Percentiles rank a stretch among this genome's conserved stretches.
phyloP scores from a whole-genome alignment of 2,113 vertebrate species.

The Zootoca vivipara region DNA sequence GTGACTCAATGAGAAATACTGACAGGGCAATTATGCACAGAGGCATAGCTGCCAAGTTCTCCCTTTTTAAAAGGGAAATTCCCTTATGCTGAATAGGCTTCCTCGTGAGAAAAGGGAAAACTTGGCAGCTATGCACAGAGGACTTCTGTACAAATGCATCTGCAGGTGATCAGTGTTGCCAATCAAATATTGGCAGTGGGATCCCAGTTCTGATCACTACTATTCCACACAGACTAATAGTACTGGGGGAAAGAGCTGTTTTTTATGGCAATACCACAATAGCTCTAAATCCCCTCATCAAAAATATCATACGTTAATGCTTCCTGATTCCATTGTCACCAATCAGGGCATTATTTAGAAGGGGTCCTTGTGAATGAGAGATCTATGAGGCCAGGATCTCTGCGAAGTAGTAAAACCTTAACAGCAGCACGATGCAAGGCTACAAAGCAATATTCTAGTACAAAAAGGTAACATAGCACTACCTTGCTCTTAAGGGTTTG shows the following conservation, averaged over 20 bases:
- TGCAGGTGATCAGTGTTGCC: too few relatives aligned
- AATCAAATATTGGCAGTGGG: not conserved
- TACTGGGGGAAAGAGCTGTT: not conserved
- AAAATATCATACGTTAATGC: not conserved
- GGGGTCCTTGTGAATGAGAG: not conserved
- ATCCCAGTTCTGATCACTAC: not conserved
- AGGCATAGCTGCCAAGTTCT: too few relatives aligned
- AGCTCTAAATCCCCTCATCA: not conserved
- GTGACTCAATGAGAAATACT: not conserved
- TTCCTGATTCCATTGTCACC: not conserved
- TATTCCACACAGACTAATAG: not conserved
- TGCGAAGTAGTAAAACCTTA: conserved; percentile 1
- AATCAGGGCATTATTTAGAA: not conserved
- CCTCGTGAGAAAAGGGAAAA: too few relatives aligned
- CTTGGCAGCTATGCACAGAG: too few relatives aligned
- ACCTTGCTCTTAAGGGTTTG: not conserved
- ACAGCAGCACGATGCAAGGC: not conserved
- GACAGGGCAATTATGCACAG: not conserved
- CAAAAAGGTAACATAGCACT: not conserved
- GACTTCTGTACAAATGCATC: not conserved
- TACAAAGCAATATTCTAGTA: not conserved
- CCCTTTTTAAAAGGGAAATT: too few relatives aligned
- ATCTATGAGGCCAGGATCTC: conserved; percentile 15
- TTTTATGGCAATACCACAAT: not conserved
- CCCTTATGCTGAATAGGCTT: too few relatives aligned